Percentiles rank a stretch among this genome's conserved stretches.
These are phyloP conservation scores for Silurus glanis DNA, from an alignment of 2,113 vertebrate species.

Conservation along the genomic window DNA sequence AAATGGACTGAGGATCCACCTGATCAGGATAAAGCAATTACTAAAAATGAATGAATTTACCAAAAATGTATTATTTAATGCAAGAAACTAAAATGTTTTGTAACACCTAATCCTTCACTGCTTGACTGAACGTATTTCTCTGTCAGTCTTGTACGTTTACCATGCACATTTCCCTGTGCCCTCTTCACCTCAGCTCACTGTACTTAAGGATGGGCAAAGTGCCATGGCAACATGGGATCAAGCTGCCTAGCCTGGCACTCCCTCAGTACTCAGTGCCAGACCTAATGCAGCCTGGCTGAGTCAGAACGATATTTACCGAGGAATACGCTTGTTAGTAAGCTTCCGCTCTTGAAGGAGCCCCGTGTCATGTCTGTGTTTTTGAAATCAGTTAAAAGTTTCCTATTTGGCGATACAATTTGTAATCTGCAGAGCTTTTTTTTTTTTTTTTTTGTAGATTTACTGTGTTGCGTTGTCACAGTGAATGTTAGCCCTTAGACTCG, in stretches of 20 bases:
- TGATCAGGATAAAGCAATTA: not conserved
- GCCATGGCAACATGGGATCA: constrained; percentile 42
- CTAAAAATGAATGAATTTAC: not conserved
- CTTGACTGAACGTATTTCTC: not conserved
- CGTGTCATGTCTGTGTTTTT: constrained; percentile 14
- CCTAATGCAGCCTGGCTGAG: constrained; percentile 39
- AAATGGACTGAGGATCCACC: not conserved
- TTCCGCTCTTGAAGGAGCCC: constrained; percentile 5
- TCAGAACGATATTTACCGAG: constrained; percentile 56
- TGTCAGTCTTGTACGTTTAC: constrained; percentile 22
- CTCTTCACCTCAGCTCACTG: constrained; percentile 51
- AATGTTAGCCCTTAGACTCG: constrained; percentile 14
- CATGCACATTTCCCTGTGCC: constrained; percentile 55
- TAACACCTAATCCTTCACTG: not conserved
- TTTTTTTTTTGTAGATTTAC: constrained; percentile 2
- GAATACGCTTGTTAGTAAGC: constrained; percentile 26
- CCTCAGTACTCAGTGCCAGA: constrained; percentile 48
- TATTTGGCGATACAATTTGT: constrained; percentile 5
- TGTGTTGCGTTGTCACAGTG: constrained; percentile 8
- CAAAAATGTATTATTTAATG: not conserved
- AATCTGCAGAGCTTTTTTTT: constrained; percentile 21
- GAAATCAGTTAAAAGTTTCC: constrained; percentile 13
- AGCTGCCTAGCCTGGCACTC: constrained; percentile 33
- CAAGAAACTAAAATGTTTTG: not conserved
- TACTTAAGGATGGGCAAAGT: constrained; percentile 36